Base-by-base conservation (phyloP, 1,140 invertebrate species). In the Pogonomyrmex californicus region DNA sequence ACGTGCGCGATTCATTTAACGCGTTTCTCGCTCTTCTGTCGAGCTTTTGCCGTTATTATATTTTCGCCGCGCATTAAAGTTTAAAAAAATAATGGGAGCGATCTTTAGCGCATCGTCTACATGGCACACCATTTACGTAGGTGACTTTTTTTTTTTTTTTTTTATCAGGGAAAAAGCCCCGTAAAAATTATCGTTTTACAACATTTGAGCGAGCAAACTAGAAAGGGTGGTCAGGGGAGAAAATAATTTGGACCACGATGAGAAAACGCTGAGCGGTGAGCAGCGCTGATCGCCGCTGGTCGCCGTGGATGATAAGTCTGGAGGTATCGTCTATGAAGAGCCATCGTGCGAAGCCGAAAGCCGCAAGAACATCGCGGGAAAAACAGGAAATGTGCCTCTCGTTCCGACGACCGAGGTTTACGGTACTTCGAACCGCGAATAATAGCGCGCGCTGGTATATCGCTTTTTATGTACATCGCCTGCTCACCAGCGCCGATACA, bases 331-430 rank as follows among this genome's bases (percentile, higher is more conserved):
- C 49, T n/a, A 58, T 12, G 14, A 51, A 41, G 51, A 86, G 23
- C 36, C 47, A 30, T 49, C 49, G 47, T 12, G 83, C 30, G 75
- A 9, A 60, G 14, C 23, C 62, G 30, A 68, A 68, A 62, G 58
- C 63, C 77, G 65, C 65, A 62, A 54, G 66, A 71, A 79, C 54
- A 33, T 41, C 4, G 9, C 14, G 17, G 56, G 66, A 54, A 82
- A 86, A 82, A 82, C 65, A 56, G 56, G 70, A 71, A 86, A 82
- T 63, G 51, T 63, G 77, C 54, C 60, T 71, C 44, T 41, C 63
- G 49, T 33, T n/a, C 41, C n/a, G 54, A 86, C 76, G 62, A 77
- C 56, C 49, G 23, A 68, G 44, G 47, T 86, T 86, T 86, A 86
- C 78, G 85, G 78, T 81, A 60, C 85, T 71, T 56, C 33, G 79